Evolutionary conservation across 2,113 vertebrate species (phyloP).

Genomic region (Phyllostomus discolor): DNA sequence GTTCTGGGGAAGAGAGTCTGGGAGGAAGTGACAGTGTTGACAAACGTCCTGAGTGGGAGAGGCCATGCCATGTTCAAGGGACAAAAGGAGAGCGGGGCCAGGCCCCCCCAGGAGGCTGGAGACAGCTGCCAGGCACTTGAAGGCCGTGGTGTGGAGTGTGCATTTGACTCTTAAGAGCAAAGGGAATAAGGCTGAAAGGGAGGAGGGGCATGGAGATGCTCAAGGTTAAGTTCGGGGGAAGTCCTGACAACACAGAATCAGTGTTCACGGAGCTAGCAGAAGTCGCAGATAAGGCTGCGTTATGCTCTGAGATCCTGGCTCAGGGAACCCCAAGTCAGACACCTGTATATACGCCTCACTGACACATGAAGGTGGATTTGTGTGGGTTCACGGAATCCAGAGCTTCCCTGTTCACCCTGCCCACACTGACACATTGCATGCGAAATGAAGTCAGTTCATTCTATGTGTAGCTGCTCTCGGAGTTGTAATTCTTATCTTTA

Average conservation of each 20-base stretch:
- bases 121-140: no score
- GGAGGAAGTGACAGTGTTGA: neutral
- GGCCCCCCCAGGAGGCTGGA: rapidly evolving
- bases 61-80: neutral
- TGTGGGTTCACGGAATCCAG: no score
- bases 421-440: neutral
- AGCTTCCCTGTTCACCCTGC: neutral
- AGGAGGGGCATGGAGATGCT: neutral
- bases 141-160: rapidly evolving
- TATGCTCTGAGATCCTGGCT: no score
- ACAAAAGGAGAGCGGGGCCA: neutral
- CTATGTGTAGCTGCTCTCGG: neutral
- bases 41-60: neutral
- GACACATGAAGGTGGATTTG: rapidly evolving
- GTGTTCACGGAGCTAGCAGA: neutral
- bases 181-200: neutral
- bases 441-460: neutral
- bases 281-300: neutral
- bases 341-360: rapidly evolving
- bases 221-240: neutral
- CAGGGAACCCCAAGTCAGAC: neutral
- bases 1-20: neutral
- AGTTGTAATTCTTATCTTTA: constrained; percentile 67
- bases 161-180: neutral
- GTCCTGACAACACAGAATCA: neutral